Evolutionary conservation across 1,140 invertebrate genomes (phyloP), one percentile per base, ranked within the genome.

Genomic region (Danaus plexippus): DNA sequence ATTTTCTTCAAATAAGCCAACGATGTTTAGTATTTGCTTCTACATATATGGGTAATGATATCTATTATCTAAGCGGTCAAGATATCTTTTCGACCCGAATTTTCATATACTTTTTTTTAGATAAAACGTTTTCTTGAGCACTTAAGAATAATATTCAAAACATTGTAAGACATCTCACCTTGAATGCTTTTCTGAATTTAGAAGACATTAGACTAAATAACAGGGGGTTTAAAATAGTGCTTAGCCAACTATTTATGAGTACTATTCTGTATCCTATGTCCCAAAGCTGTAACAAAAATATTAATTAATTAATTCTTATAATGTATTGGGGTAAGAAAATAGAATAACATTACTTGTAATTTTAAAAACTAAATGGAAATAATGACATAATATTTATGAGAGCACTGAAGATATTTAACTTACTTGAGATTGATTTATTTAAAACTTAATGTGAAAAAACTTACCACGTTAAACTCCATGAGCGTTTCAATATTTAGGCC

Each of bases 151-250:
- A 47, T 1, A 43, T 43, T 43, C 12, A 12, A 42, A 32, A 32
- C 22, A 32, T 32, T 32, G n/a, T 41, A 11, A 45, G 9, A 43
- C 47, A 12, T 18, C 44, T 59, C 63, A 85, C 76, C 72, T 76
- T 77, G 2, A 82, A 57, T 7, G 79, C 64, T 57, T 70, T 76
- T 41, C 78, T 69, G 45, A 85, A 85, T 49, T 85, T 85, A 1
- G 73, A 78, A 7, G 81, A 85, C 71, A 82, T 80, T 7, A 82
- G 59, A 47, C 81, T 82, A 60, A 85, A 85, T 0, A 85, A 63
- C 15, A 85, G 64, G 0, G 81, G 81, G 44, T 85, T 85, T 4
- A 85, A 54, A 1, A 77, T 71, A 9, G 74, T 75, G 46, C 75
- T 75, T 43, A 82, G 63, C 77, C 81, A 82, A 13, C 69, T 71